Conservation (phyloP, 1,140 invertebrate genomes). For the Papilio aristodemus region DNA sequence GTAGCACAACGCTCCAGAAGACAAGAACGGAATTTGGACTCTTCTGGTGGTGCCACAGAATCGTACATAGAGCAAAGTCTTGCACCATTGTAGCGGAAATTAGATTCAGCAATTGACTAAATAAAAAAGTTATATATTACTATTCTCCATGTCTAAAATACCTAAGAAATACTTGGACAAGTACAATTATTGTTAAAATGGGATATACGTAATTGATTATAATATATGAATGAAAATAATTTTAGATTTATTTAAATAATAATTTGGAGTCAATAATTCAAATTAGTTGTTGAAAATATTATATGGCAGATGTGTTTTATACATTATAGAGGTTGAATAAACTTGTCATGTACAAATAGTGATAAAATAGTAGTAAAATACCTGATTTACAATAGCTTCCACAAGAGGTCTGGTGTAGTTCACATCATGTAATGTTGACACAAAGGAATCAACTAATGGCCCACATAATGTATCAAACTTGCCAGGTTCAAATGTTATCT, state of each 20-base stretch:
- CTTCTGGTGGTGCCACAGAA: constrained; percentile 69
- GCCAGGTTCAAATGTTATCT: constrained; percentile 82
- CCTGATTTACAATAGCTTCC: constrained; percentile 82
- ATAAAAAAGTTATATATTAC: constrained; percentile 40
- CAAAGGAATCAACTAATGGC: constrained; percentile 81
- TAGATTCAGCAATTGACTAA: constrained; percentile 83
- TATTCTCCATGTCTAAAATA: neutral
- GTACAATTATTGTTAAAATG: no score
- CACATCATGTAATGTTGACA: constrained; percentile 76
- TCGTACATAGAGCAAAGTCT: constrained; percentile 83
- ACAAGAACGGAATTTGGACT: constrained; percentile 80
- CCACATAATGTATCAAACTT: constrained; percentile 81
- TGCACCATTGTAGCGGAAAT: constrained; percentile 85
- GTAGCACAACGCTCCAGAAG: constrained; percentile 73
- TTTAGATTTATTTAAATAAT: no score
- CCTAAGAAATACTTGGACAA: no score
- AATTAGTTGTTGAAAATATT: no score
- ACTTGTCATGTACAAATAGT: no score
- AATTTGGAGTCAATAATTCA: no score
- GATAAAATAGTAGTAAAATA: constrained; percentile 43
- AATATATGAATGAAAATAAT: no score
- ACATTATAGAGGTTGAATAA: no score
- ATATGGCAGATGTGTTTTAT: no score
- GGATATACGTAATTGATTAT: no score
- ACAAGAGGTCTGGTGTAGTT: constrained; percentile 80